Conservation (phyloP, 1,140 invertebrate species). For the Diploscapter pachys region DNA sequence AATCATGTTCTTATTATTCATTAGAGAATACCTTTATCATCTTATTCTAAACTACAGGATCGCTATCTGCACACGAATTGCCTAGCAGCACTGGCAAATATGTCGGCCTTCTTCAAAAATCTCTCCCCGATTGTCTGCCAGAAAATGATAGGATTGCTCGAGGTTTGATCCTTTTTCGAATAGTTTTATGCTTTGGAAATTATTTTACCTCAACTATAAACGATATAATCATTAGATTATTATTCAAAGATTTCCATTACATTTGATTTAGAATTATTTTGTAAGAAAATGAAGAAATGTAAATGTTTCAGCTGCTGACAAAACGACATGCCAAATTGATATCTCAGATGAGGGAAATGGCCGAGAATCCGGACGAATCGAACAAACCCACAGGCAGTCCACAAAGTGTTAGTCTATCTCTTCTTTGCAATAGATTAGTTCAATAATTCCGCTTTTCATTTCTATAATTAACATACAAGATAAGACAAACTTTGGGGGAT, state of each 20-base stretch:
- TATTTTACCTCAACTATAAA: no score
- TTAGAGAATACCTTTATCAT: neutral
- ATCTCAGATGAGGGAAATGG: conserved; percentile 49
- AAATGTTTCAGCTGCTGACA: conserved; percentile 42
- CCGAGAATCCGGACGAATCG: conserved; percentile 30
- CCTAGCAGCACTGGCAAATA: conserved; percentile 93
- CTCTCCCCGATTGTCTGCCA: conserved; percentile 94
- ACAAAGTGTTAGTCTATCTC: no score
- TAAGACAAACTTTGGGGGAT: no score
- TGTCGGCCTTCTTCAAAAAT: conserved; percentile 87
- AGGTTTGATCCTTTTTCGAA: conserved; percentile 54
- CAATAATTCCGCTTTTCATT: no score
- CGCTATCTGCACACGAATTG: conserved; percentile 95
- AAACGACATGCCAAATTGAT: conserved; percentile 49
- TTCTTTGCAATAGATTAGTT: no score
- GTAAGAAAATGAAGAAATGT: neutral
- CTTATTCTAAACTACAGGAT: conserved; percentile 65
- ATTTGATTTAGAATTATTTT: neutral
- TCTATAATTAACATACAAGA: no score
- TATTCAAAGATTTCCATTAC: neutral
- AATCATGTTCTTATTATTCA: neutral
- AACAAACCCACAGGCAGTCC: no score
- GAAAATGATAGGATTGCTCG: conserved; percentile 63
- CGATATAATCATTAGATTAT: no score
- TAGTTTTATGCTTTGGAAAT: neutral